Conservation (phyloP, 1,140 invertebrate species). For the Ceratosolen fusciceps region DNA sequence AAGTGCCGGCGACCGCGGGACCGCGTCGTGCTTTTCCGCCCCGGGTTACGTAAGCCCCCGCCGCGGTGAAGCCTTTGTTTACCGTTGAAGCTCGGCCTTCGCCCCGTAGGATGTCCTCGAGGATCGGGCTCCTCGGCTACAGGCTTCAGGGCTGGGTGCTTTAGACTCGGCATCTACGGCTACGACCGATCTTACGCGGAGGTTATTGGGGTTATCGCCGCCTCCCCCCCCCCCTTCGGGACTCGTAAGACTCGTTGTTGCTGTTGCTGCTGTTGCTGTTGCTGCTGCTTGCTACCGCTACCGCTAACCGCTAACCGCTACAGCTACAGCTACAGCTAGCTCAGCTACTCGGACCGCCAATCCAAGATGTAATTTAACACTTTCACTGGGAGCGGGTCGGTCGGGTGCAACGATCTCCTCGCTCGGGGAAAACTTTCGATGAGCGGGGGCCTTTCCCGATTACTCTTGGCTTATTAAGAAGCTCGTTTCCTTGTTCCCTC, state of each 20-base stretch:
- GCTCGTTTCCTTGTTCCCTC: too few relatives aligned
- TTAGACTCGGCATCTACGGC: too few relatives aligned
- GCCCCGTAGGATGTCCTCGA: background rate
- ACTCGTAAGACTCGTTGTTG: too few relatives aligned
- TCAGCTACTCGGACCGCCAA: too few relatives aligned
- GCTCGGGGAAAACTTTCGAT: slow-evolving; percentile 25
- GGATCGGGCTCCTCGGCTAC: background rate
- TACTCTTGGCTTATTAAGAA: too few relatives aligned
- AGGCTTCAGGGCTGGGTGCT: background rate
- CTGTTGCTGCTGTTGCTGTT: too few relatives aligned
- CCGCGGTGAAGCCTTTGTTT: background rate
- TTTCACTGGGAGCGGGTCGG: slow-evolving; percentile 42
- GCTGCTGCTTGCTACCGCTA: too few relatives aligned
- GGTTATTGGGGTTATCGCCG: too few relatives aligned
- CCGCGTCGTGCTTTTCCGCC: background rate
- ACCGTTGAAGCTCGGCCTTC: background rate
- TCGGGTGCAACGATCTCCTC: slow-evolving; percentile 37
- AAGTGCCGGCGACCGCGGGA: slow-evolving; percentile 10
- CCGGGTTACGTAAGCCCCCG: background rate
- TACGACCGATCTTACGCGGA: too few relatives aligned
- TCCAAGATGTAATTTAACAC: slow-evolving; percentile 47
- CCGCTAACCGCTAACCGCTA: too few relatives aligned
- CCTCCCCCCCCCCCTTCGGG: background rate
- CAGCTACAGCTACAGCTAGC: too few relatives aligned
- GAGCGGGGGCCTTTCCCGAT: background rate